These are phyloP conservation scores for Bradypodion ventrale DNA, from an alignment of 2,797 vertebrate genomes.

Conservation along the genomic window DNA sequence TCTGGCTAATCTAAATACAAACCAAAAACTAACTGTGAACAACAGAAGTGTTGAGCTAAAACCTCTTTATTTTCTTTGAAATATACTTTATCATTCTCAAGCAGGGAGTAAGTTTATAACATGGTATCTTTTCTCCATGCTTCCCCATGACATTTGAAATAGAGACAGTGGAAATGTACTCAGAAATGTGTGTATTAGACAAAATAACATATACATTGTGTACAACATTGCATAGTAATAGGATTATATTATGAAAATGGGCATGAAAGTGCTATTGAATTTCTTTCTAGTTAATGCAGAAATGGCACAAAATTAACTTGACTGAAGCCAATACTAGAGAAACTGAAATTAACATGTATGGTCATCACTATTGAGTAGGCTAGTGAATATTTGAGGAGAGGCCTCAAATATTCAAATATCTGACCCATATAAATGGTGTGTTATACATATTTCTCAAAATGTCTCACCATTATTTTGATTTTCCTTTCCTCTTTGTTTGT, in stretches of 20 bases:
- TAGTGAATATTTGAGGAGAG: neutral
- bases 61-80: neutral
- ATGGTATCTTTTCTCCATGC: neutral
- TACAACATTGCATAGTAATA: too few species aligned
- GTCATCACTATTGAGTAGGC: neutral
- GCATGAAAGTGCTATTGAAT: too few species aligned
- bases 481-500: neutral
- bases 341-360: neutral
- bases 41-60: neutral
- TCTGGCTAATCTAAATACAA: neutral
- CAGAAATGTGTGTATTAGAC: too few species aligned
- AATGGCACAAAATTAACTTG: too few species aligned
- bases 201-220: too few species aligned
- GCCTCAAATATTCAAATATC: neutral
- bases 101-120: neutral
- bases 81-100: neutral
- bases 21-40: neutral
- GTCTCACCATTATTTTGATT: neutral
- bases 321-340: neutral
- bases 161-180: neutral
- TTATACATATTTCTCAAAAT: neutral
- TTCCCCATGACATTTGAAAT: neutral
- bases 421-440: neutral
- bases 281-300: too few species aligned
- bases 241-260: too few species aligned